Conservation (phyloP, 2,888 invertebrate genomes). For the Synanthedon vespiformis region DNA sequence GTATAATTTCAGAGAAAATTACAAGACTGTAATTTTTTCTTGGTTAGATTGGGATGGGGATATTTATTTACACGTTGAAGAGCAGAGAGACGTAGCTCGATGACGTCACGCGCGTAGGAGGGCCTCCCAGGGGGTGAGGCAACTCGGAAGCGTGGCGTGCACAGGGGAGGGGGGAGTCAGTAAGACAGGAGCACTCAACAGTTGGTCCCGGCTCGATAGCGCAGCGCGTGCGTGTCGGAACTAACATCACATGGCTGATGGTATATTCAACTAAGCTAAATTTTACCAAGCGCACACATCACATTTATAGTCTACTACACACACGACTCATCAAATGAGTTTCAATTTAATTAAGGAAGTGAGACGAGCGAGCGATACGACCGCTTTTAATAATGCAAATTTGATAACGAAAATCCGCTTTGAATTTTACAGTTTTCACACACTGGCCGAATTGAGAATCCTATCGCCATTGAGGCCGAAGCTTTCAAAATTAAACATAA, state of each 20-base stretch:
- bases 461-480: slow-evolving; percentile 30
- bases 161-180: slow-evolving; percentile 10
- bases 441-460: slow-evolving; percentile 8
- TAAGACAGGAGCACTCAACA: slow-evolving; percentile 46
- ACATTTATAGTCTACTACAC: slow-evolving; percentile 3
- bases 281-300: slow-evolving; percentile 8
- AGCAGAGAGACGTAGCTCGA: slow-evolving; percentile 12
- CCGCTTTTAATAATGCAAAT: background rate
- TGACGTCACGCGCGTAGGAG: slow-evolving; percentile 46
- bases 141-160: slow-evolving; percentile 4
- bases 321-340: slow-evolving; percentile 2
- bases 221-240: slow-evolving; percentile 51
- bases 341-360: slow-evolving; percentile 8
- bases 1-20: too few relatives aligned
- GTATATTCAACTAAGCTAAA: background rate
- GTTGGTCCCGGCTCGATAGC: slow-evolving; percentile 59
- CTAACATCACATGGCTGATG: slow-evolving; percentile 31
- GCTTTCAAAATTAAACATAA: slow-evolving; percentile 58
- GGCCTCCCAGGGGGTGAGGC: slow-evolving; percentile 19
- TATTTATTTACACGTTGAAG: slow-evolving; percentile 7
- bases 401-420: slow-evolving; percentile 5
- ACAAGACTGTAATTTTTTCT: too few relatives aligned
- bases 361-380: background rate
- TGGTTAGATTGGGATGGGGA: slow-evolving; percentile 3
- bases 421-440: slow-evolving; percentile 4